These are phyloP conservation scores for Porites divaricata DNA, from an alignment of 92 coral and sea anemone species.

Conservation along the genomic window DNA sequence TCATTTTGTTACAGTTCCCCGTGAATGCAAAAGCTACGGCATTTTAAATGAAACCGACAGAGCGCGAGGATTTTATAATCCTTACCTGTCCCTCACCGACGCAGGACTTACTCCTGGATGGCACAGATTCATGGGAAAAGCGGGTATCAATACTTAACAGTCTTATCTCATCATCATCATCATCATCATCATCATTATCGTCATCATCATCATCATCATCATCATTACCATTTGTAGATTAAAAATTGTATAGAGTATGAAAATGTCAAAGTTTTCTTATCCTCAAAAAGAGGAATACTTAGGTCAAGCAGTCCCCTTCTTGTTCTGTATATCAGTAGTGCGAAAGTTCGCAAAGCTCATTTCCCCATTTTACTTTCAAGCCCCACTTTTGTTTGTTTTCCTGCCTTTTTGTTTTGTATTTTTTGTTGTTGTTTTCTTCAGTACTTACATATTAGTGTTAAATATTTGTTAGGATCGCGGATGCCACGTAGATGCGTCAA, in stretches of 20 bases:
- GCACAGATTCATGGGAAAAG: conserved; percentile 51
- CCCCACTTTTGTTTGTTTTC: not conserved
- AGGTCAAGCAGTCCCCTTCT: too few relatives aligned
- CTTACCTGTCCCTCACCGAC: conserved; percentile 37
- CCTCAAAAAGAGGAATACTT: too few relatives aligned
- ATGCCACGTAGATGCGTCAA: conserved; percentile 48
- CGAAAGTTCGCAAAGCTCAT: not conserved
- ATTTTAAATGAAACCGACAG: conserved; percentile 29
- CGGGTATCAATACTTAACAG: conserved; percentile 35
- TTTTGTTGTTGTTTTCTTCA: not conserved
- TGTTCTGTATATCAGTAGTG: not conserved
- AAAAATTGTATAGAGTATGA: too few relatives aligned
- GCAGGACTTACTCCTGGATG: conserved; percentile 46
- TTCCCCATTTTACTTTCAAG: too few relatives aligned
- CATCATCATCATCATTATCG: too few relatives aligned
- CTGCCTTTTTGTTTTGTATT: not conserved
- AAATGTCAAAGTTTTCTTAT: too few relatives aligned
- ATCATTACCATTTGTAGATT: too few relatives aligned
- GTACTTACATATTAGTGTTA: too few relatives aligned
- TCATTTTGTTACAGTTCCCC: not conserved
- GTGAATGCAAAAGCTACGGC: conserved; percentile 27
- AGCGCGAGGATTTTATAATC: conserved; percentile 49
- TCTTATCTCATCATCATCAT: too few relatives aligned
- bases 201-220: too few relatives aligned
- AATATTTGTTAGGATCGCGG: conserved; percentile 1